These are phyloP conservation scores for Trachelus tabidus DNA, from an alignment of 2,888 invertebrate species.

Conservation along the genomic window DNA sequence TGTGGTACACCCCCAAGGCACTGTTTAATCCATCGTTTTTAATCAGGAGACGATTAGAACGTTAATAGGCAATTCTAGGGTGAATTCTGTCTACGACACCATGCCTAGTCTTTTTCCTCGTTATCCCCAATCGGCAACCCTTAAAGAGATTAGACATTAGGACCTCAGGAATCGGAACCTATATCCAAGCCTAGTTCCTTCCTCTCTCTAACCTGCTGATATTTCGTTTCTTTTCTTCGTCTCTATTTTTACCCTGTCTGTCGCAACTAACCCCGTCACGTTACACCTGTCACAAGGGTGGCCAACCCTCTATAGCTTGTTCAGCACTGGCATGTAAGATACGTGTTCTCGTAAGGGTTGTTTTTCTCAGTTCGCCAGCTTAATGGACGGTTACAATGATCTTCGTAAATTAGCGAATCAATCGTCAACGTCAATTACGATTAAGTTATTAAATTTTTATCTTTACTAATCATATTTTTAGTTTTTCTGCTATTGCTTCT, in stretches of 20 bases:
- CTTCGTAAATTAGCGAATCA: neutral
- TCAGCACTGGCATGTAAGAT: neutral
- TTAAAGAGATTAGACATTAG: too few relatives aligned
- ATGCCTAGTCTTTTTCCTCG: too few relatives aligned
- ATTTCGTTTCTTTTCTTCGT: too few relatives aligned
- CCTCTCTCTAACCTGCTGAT: too few relatives aligned
- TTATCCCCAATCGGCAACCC: too few relatives aligned
- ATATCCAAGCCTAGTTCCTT: too few relatives aligned
- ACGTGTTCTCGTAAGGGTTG: neutral
- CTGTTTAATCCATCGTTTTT: conserved; percentile 51
- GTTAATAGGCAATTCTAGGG: conserved; percentile 44
- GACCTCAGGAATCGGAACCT: too few relatives aligned
- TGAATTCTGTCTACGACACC: too few relatives aligned
- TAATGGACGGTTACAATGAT: neutral
- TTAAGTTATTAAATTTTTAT: neutral
- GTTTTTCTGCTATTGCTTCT: neutral
- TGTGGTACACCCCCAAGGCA: conserved; percentile 49
- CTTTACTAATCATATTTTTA: neutral
- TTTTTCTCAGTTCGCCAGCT: neutral
- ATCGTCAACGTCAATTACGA: neutral
- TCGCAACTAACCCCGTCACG: too few relatives aligned
- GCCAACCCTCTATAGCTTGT: too few relatives aligned
- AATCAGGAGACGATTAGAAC: conserved; percentile 46
- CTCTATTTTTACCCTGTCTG: too few relatives aligned
- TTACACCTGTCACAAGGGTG: too few relatives aligned